Evolutionary conservation across 2,113 vertebrate genomes (phyloP), one percentile per base, ranked within the genome.

Genomic region (Toxotes jaculatrix): DNA sequence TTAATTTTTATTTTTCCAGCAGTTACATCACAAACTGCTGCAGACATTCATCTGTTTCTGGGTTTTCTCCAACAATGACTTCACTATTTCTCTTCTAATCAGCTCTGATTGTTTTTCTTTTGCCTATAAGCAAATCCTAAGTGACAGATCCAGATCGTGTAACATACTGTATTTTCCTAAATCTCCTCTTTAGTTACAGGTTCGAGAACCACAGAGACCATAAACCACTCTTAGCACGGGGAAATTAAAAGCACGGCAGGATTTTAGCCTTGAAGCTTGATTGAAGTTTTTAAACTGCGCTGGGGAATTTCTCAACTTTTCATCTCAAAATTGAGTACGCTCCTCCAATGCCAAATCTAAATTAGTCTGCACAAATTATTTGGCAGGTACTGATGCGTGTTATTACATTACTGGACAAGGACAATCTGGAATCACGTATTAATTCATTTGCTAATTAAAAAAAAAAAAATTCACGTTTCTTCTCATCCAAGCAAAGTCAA

Each of bases 381-480:
- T 78, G 90, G 83, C 83, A 82, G 82, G 70, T 87, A 80, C 51
- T 83, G 83, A 77, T 83, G 87, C 87, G 81, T 92, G 89, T 88
- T 82, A 91, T 89, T 92, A 77, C 76, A 83, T 84, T 79, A 80
- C 75, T 83, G 85, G 83, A 80, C 79, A 77, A 86, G 83, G 55
- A 60, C 77, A 66, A 77, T 43, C 65, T 79, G 47, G 56, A 85
- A 79, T 84, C 80, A 40, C 59, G 62, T 72, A 47, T 73, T 76
- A 74, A 85, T 85, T 86, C 49, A 67, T 73, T 84, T 68, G 16
- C 71, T 63, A 75, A 88, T 81, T 80, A 82, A 79, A 80, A 60
- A 51, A 70, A 8, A 47, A 45, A 3, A 45, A 17, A 51, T 78
- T 74, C 21, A 21, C 11, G 19, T 61, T n/a, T 62, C 38, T 17